Evolutionary conservation across 2,888 invertebrate species (phyloP).

Genomic region (Aphodius granarius): DNA sequence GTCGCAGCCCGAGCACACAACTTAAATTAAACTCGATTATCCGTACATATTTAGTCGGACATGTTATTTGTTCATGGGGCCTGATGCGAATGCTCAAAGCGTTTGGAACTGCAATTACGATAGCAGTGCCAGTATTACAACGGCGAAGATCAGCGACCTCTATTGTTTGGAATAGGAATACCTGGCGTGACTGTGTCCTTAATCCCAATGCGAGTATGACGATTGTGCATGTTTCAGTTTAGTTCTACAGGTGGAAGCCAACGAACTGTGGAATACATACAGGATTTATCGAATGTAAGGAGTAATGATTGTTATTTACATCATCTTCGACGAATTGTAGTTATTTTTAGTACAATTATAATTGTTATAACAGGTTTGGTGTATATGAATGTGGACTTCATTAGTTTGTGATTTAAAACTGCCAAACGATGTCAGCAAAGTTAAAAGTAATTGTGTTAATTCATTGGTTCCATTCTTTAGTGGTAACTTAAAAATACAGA

Average conservation of each 20-base stretch:
- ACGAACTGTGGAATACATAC: not conserved
- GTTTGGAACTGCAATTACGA: not conserved
- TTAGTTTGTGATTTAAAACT: no score
- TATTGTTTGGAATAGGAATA: not conserved
- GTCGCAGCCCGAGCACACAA: not conserved
- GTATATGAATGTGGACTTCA: no score
- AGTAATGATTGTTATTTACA: no score
- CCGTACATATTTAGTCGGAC: not conserved
- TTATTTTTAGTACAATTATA: no score
- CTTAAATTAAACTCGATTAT: not conserved
- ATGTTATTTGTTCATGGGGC: not conserved
- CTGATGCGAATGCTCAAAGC: not conserved
- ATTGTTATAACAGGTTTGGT: no score
- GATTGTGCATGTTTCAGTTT: not conserved
- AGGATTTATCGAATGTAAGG: no score
- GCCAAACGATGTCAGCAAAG: no score
- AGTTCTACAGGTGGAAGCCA: not conserved
- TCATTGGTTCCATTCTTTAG: no score
- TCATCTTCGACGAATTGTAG: no score
- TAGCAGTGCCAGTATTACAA: not conserved
- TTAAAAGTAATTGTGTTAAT: no score
- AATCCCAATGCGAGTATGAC: not conserved
- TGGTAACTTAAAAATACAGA: no score
- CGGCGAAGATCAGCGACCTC: not conserved
- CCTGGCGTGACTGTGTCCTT: not conserved